Evolutionary conservation across 2,888 invertebrate species (phyloP).

Genomic region (Ophion obscuratus): DNA sequence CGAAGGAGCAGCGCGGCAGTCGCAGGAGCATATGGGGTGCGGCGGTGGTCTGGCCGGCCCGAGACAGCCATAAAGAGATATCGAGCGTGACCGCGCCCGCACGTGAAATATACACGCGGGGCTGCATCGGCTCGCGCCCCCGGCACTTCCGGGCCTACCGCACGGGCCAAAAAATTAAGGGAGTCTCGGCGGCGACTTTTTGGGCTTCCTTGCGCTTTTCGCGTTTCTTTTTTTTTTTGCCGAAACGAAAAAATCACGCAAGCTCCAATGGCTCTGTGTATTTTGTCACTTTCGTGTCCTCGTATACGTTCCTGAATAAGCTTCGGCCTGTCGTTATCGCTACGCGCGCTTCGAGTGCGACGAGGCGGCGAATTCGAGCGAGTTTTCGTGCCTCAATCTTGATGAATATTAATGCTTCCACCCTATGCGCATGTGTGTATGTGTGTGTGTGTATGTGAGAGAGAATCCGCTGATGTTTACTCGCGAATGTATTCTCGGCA

Average conservation of each 20-base stretch:
- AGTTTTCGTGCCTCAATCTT: conserved; percentile 59
- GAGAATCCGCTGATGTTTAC: neutral
- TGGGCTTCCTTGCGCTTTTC: neutral
- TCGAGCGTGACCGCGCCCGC: conserved; percentile 51
- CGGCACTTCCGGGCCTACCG: conserved; percentile 8
- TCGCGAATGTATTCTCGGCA: too few relatives aligned
- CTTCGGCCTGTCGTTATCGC: conserved; percentile 39
- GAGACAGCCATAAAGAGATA: conserved; percentile 63
- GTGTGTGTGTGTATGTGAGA: conserved; percentile 4
- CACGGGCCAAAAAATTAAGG: conserved; percentile 27
- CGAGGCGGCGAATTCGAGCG: conserved; percentile 54
- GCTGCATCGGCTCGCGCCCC: neutral
- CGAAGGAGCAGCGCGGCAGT: conserved; percentile 8
- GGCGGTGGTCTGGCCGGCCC: conserved; percentile 17
- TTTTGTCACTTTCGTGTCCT: conserved; percentile 33
- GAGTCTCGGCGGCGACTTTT: neutral
- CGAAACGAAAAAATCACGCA: neutral
- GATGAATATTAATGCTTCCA: conserved; percentile 68
- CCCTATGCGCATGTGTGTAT: conserved; percentile 26
- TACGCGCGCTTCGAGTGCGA: conserved; percentile 30
- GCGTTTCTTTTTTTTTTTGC: neutral
- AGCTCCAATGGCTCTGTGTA: neutral
- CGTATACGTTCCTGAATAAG: neutral
- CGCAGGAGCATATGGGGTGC: conserved; percentile 46
- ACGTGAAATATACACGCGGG: conserved; percentile 21